Base-by-base conservation (phyloP, 2,888 invertebrate genomes). In the Dilophus febrilis region DNA sequence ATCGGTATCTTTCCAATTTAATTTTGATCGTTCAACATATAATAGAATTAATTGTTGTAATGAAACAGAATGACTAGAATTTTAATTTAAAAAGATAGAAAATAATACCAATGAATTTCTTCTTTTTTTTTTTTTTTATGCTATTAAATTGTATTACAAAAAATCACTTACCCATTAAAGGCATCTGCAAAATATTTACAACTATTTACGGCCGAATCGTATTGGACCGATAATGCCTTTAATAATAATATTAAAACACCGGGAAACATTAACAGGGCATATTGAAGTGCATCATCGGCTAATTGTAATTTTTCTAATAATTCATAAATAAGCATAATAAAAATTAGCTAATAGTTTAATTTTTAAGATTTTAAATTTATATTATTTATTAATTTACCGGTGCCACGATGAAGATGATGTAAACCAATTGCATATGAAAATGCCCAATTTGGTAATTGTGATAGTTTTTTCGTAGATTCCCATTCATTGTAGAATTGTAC, bases 401-500 rank as follows among this genome's bases (percentile, higher is more conserved):
- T 6, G 8, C 22, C 22, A 22, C 5, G 12, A 34, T 34, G 7
- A n/a, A n/a, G 50, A 49, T 74, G 70, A 56, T 75, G 80, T 49
- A 75, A 63, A 3, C 83, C 83, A 47, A 88, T 62, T 0, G 88
- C 80, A 43, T 80, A 64, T 2, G 86, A 85, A 57, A 77, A 87
- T 0, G 82, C 79, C 68, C 86, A 81, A 57, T 88, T 90, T n/a
- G 90, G 90, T 43, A 91, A 62, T 56, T 84, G 81, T 31, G 74
- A 71, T 34, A 86, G 61, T 61, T 84, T 84, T 49, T 77, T 71
- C 37, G 65, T 57, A 5, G 50, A 54, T 49, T 78, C 73, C 66
- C 71, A 76, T 46, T 71, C 68, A 33, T 68, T 62, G 42, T 64
- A 69, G 43, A 68, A 68, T 52, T 73, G 58, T 54, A 65, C 60